Conservation (phyloP, 2,113 vertebrate genomes). For the Eclectus roratus region DNA sequence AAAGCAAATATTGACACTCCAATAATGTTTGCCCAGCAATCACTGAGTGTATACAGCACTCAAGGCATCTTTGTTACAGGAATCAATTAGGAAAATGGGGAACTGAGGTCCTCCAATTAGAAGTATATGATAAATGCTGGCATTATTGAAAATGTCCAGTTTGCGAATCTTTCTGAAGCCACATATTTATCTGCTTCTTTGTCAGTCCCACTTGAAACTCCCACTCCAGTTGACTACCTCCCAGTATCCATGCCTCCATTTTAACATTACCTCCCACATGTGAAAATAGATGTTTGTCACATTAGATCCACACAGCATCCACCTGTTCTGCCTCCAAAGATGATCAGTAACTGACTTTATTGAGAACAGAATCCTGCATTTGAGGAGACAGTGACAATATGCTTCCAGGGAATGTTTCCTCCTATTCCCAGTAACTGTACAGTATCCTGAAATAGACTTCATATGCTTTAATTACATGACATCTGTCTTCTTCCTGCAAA, state of each 20-base stretch:
- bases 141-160: not conserved
- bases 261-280: not conserved
- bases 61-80: slow-evolving; percentile 48
- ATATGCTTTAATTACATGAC: not conserved
- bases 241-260: not conserved
- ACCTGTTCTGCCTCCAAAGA: not conserved
- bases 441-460: not conserved
- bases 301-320: not conserved
- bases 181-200: not conserved
- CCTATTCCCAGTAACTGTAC: not conserved
- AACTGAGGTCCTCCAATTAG: slow-evolving; percentile 61
- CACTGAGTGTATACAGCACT: slow-evolving; percentile 56
- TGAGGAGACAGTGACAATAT: not conserved
- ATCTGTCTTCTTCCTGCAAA: not conserved
- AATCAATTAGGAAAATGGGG: slow-evolving; percentile 73
- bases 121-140: slow-evolving; percentile 56
- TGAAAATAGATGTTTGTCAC: not conserved
- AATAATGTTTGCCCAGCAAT: slow-evolving; percentile 71
- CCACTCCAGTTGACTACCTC: not conserved
- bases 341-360: not conserved
- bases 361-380: not conserved
- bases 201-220: not conserved
- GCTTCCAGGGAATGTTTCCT: not conserved
- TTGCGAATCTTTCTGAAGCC: slow-evolving; percentile 41
- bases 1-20: slow-evolving; percentile 74